Evolutionary conservation across 2,113 vertebrate genomes (phyloP).

Genomic region (Chaenocephalus aceratus): DNA sequence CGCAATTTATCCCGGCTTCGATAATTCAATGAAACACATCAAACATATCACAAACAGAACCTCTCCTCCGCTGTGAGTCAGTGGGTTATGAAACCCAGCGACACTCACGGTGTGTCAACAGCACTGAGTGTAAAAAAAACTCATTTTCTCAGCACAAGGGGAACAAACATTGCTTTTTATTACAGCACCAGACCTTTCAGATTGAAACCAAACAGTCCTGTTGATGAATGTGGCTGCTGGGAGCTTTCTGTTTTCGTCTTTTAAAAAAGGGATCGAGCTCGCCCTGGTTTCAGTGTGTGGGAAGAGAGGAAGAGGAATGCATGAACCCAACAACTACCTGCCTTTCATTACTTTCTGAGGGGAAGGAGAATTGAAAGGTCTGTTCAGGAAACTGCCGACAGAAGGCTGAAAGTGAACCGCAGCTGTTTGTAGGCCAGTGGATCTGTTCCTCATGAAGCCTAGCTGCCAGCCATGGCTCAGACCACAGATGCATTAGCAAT

Average conservation of each 20-base stretch:
- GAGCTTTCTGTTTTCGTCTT: not conserved
- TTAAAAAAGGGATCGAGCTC: constrained; percentile 11
- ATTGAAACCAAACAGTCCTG: constrained; percentile 49
- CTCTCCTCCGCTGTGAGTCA: constrained; percentile 52
- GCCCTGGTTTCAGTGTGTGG: constrained; percentile 50
- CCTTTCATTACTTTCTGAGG: constrained; percentile 67
- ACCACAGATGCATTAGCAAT: no score
- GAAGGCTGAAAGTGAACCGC: constrained; percentile 64
- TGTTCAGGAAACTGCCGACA: constrained; percentile 69
- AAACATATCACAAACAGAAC: constrained; percentile 45
- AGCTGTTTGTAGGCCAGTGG: constrained; percentile 63
- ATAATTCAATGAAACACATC: constrained; percentile 65
- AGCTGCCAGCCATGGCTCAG: constrained; percentile 39
- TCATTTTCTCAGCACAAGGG: constrained; percentile 32
- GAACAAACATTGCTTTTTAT: constrained; percentile 23
- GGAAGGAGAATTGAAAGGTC: constrained; percentile 71
- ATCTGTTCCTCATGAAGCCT: constrained; percentile 48
- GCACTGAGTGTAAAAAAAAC: constrained; percentile 18
- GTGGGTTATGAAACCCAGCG: constrained; percentile 42
- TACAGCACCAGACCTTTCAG: constrained; percentile 38
- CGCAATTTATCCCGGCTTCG: constrained; percentile 37
- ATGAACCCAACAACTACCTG: constrained; percentile 52
- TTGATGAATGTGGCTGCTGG: constrained; percentile 52
- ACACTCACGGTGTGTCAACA: not conserved
- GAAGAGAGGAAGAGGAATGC: constrained; percentile 58